These are phyloP conservation scores for Halictus rubicundus DNA, from an alignment of 1,140 invertebrate genomes.

Conservation along the genomic window DNA sequence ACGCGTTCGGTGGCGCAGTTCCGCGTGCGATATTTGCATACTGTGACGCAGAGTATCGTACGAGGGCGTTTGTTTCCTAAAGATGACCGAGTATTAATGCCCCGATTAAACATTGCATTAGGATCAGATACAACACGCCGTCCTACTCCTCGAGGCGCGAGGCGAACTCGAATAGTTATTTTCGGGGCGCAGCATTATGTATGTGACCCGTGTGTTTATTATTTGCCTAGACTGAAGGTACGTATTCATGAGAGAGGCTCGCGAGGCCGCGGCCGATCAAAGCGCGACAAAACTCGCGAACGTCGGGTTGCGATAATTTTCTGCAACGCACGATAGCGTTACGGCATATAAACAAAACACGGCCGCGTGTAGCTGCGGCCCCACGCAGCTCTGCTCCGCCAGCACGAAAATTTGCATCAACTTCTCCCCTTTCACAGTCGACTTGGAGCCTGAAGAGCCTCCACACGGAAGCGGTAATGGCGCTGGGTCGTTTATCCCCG, in stretches of 20 bases:
- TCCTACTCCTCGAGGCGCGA: conserved; percentile 4
- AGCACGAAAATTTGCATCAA: conserved; percentile 27
- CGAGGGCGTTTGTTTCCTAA: not conserved
- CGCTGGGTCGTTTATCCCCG: not conserved
- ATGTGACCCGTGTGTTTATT: not conserved
- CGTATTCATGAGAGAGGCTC: not conserved
- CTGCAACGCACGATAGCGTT: not conserved
- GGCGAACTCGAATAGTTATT: not conserved
- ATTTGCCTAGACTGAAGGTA: conserved; percentile 3
- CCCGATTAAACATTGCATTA: not conserved
- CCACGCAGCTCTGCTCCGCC: not conserved
- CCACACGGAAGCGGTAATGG: conserved; percentile 57
- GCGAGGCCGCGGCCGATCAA: not conserved
- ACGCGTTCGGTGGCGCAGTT: not conserved
- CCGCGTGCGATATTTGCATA: not conserved
- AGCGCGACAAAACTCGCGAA: not conserved
- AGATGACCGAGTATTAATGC: not conserved
- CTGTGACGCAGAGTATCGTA: not conserved
- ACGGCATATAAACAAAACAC: conserved; percentile 32
- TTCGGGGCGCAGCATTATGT: not conserved
- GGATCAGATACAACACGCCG: not conserved
- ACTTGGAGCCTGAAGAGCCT: conserved; percentile 30
- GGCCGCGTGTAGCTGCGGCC: conserved; percentile 11
- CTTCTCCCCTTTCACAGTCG: conserved; percentile 24
- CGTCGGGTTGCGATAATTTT: not conserved